Evolutionary conservation across 2,888 invertebrate species (phyloP).

Genomic region (Agonopterix arenella): DNA sequence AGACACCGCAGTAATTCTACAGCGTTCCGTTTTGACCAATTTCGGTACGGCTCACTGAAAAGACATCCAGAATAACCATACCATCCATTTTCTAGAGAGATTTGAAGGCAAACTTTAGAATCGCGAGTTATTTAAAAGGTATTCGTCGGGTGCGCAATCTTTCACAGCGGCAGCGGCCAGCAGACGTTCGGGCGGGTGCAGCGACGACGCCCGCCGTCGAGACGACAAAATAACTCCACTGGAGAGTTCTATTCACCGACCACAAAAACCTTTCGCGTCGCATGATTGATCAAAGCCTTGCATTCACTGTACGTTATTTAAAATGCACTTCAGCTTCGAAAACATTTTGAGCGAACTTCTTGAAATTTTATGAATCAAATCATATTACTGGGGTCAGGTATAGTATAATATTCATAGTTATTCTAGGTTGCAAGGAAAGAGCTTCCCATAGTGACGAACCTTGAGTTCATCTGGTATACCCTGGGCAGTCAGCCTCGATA

Average conservation of each 20-base stretch:
- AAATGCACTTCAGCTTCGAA: constrained; percentile 40
- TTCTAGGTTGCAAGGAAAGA: not conserved
- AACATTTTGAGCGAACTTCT: constrained; percentile 1
- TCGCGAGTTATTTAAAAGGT: constrained; percentile 50
- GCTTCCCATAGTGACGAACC: not conserved
- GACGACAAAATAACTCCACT: constrained; percentile 36
- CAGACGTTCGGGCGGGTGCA: no score
- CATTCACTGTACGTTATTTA: constrained; percentile 45
- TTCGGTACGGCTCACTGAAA: no score
- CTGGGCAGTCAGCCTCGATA: no score
- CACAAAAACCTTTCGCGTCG: constrained; percentile 65
- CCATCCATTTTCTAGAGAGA: constrained; percentile 15
- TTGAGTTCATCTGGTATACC: no score
- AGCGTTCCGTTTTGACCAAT: no score
- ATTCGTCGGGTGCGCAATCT: constrained; percentile 51
- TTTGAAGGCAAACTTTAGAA: constrained; percentile 29
- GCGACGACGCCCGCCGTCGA: constrained; percentile 33
- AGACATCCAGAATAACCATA: constrained; percentile 2
- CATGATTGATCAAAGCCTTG: constrained; percentile 71
- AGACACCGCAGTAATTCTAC: no score
- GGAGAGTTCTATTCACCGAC: constrained; percentile 54
- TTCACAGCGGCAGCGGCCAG: constrained; percentile 33
- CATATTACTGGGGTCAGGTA: not conserved
- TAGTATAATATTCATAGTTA: not conserved
- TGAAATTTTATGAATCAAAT: no score